Conservation (phyloP, 2,888 invertebrate species). For the Cinara cedri region DNA sequence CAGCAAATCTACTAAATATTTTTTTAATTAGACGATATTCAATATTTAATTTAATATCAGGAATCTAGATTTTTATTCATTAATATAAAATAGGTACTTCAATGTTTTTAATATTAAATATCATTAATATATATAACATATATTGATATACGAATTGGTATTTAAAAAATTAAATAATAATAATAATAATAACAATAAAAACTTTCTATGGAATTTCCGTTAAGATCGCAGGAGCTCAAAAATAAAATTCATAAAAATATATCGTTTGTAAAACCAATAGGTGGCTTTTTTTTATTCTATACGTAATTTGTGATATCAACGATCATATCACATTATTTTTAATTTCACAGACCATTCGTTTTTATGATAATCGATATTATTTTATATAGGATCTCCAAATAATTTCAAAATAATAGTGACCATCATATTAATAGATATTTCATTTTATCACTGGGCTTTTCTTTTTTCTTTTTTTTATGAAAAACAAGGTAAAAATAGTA, state of each 20-base stretch:
- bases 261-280: constrained; percentile 17
- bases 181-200: too few species aligned
- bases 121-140: too few species aligned
- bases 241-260: constrained; percentile 13
- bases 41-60: too few species aligned
- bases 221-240: too few species aligned
- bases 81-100: too few species aligned
- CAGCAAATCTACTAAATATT: too few species aligned
- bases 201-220: too few species aligned
- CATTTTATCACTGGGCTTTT: background rate
- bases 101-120: too few species aligned
- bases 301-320: constrained; percentile 2
- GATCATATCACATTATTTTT: constrained; percentile 13
- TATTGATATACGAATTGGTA: too few species aligned
- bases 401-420: constrained; percentile 9
- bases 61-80: too few species aligned
- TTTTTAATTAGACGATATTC: too few species aligned
- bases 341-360: constrained; percentile 42
- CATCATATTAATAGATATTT: constrained; percentile 10
- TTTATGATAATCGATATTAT: constrained; percentile 20
- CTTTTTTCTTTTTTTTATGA: constrained; percentile 12
- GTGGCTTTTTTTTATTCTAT: background rate
- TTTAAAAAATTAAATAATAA: too few species aligned
- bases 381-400: background rate
- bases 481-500: background rate